Base-by-base conservation (phyloP, 2,113 vertebrate genomes). In the Malurus cyaneus region DNA sequence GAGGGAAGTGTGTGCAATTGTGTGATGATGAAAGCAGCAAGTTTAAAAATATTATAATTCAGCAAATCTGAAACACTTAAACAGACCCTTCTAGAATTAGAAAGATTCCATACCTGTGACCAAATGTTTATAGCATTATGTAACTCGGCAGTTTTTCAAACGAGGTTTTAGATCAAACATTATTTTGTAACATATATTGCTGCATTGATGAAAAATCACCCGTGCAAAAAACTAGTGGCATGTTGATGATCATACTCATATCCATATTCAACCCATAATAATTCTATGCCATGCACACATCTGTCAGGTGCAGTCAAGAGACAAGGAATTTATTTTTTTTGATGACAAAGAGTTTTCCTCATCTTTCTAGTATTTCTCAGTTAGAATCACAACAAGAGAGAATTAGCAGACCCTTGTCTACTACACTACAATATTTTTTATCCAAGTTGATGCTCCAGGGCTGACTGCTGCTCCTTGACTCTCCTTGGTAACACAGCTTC, bases 31-130 rank as follows among this genome's bases (percentile, higher is more conserved):
- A 18, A 85, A 81, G 34, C 12, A 81, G 6, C 41, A 34, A 39
- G 47, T 69, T 82, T 69, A 65, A 93, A 93, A 95, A 80, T 36
- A 28, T 21, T 28, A 24, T 7, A 67, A n/a, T 71, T 81, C 65
- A 79, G 61, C 28, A 84, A 50, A 76, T 57, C 25, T 50, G 19
- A 71, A 77, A 64, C 8, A 70, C 26, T 67, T 18, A 54, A 11
- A 25, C 18, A 61, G 69, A 49, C 5, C 7, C 15, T 25, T 2
- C 1, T 4, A 79, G n/a, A 87, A 56, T 14, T 12, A 60, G 11
- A n/a, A 49, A 20, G 7, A 46, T 44, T 44, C 36, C 1, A 1
- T 32, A 66, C 5, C 12, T 71, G 44, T 69, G 12, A 70, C 3
- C 0, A 6, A 57, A 80, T n/a, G 9, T 64, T 67, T 76, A 84